Evolutionary conservation across 2,888 invertebrate genomes (phyloP), one percentile per base, ranked within the genome.

Genomic region (Suillia variegata): DNA sequence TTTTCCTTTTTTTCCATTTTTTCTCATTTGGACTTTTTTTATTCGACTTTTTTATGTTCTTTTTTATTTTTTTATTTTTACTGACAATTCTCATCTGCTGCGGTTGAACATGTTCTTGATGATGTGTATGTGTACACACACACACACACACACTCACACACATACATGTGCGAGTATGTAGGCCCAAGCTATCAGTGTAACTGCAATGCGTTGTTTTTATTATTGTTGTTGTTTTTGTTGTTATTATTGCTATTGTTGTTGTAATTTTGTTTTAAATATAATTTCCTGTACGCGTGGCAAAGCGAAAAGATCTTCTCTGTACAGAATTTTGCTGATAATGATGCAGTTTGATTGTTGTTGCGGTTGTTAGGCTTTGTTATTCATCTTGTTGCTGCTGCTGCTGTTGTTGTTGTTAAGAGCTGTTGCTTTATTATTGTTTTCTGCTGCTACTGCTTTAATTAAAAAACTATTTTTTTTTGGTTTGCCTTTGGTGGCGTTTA

Each of bases 261-360:
- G 49, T 53, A 20, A 22, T 20, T 45, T 17, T 20, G 18, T 17
- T 49, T 49, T 62, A 47, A 52, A 75, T 72, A 75, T 71, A 72
- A 75, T 76, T 77, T 73, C 68, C 68, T 74, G 72, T 70, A 70
- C 68, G 72, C 71, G 71, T 77, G 72, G 71, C 73, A 73, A 67
- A 62, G 68, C 69, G 34, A 33, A 63, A 57, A 65, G 62, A 47
- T 47, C 26, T 50, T 34, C 18, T 48, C 26, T 18, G 13, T 55
- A 48, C 13, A 45, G 18, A 55, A 33, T 55, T 42, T 24, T 33
- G 48, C 48, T 55, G 55, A 56, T 56, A 38, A 42, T 51, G 51
- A 22, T 54, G 38, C 42, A 52, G 18, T 18, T 53, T 38, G 38
- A 22, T 20, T 38, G 38, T 6, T 38, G 21, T 53, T 38, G 53